Conservation (phyloP, 2,797 vertebrate species). For the Pipistrellus pygmaeus region DNA sequence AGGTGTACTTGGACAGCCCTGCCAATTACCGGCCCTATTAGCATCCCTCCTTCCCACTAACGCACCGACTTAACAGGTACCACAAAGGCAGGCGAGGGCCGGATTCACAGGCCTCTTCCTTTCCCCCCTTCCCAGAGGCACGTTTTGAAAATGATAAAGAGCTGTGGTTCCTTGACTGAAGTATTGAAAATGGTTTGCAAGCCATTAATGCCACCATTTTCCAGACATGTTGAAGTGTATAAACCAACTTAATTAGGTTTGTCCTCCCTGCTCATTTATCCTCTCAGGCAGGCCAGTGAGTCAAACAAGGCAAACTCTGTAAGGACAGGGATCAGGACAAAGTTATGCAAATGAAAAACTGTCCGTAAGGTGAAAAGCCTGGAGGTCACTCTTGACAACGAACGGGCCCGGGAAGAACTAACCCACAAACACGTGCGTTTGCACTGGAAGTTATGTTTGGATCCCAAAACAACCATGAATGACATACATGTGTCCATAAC, state of each 20-base stretch:
- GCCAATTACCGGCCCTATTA: constrained; percentile 82
- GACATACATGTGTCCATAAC: background rate
- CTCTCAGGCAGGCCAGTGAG: constrained; percentile 53
- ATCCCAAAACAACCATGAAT: constrained; percentile 29
- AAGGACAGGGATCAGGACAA: constrained; percentile 59
- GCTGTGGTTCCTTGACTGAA: constrained; percentile 56
- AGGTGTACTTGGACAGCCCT: constrained; percentile 80
- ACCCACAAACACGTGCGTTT: constrained; percentile 49
- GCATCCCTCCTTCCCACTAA: constrained; percentile 68
- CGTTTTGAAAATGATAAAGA: constrained; percentile 66
- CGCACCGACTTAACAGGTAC: constrained; percentile 61
- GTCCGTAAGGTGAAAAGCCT: constrained; percentile 80
- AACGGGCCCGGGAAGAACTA: constrained; percentile 71
- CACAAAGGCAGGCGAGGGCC: constrained; percentile 57
- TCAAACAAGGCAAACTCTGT: constrained; percentile 50
- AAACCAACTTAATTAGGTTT: constrained; percentile 71
- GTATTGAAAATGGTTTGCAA: constrained; percentile 63
- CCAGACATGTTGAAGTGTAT: constrained; percentile 50
- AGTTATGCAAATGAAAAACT: constrained; percentile 74
- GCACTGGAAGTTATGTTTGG: constrained; percentile 42
- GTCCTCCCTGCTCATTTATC: background rate
- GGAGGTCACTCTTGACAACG: constrained; percentile 73
- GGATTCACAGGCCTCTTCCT: constrained; percentile 69
- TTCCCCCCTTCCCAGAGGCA: constrained; percentile 64
- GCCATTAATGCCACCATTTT: constrained; percentile 62